A percentile compares a stretch with the other conserved stretches of the same genome.
phyloP scores from a whole-genome alignment of 2,888 invertebrate genomes.

The Caenorhabditis plicata region DNA sequence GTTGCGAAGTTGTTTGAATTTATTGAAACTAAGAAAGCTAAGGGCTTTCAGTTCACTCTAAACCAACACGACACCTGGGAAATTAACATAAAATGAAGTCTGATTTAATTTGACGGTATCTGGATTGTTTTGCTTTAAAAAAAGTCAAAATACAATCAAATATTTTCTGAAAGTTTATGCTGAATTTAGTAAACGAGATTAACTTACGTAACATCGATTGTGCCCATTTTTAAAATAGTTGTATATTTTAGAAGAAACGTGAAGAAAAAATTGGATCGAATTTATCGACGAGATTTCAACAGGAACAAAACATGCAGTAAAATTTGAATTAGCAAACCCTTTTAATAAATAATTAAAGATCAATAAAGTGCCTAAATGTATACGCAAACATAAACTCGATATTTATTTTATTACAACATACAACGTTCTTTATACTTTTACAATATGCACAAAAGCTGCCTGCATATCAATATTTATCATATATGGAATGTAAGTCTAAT shows the following conservation, averaged over 20 bases:
- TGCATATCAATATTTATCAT: conserved; percentile 4
- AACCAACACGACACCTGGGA: no score
- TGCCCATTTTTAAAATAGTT: no score
- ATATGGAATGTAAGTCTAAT: conserved; percentile 15
- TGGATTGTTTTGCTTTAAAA: no score
- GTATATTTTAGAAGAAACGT: conserved; percentile 1
- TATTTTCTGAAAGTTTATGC: no score
- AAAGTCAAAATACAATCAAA: no score
- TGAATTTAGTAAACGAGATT: no score
- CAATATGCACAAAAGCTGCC: background rate
- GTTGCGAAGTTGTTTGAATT: background rate
- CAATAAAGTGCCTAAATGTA: conserved; percentile 12
- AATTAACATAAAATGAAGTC: no score
- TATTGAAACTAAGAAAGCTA: background rate
- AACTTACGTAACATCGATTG: no score
- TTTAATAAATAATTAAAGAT: conserved; percentile 3
- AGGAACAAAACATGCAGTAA: conserved; percentile 20
- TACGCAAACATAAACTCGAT: conserved; percentile 16
- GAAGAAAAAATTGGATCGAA: background rate
- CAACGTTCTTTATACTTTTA: background rate
- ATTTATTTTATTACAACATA: conserved; percentile 1
- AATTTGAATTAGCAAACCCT: background rate
- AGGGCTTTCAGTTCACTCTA: no score
- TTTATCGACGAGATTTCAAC: conserved; percentile 11
- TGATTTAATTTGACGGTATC: background rate